These are phyloP conservation scores for Drosophila subpulchrella DNA, from an alignment of 1,140 invertebrate genomes.

Conservation along the genomic window DNA sequence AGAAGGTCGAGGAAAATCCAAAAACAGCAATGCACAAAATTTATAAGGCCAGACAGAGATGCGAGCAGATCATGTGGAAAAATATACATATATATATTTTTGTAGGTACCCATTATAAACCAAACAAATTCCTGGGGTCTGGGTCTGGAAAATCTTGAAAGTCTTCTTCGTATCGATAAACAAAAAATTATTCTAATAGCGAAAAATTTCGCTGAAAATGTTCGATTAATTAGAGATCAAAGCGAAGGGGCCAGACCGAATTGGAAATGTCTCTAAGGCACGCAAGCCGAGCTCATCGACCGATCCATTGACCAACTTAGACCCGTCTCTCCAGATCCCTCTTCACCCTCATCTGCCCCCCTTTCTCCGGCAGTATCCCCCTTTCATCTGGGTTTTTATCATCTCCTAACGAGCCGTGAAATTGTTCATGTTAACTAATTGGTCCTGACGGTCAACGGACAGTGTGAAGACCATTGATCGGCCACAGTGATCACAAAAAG, in stretches of 20 bases:
- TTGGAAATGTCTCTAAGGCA: constrained; percentile 2
- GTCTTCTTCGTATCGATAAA: constrained; percentile 23
- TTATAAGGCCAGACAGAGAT: constrained; percentile 6
- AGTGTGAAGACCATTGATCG: constrained; percentile 25
- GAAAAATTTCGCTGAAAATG: constrained; percentile 19
- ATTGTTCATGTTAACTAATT: constrained; percentile 37
- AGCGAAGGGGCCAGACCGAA: neutral
- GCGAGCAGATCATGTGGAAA: constrained; percentile 27
- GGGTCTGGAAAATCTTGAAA: constrained; percentile 25
- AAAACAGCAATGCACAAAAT: constrained; percentile 13
- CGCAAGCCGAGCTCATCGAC: constrained; percentile 12
- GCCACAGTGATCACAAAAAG: neutral
- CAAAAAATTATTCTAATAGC: constrained; percentile 15
- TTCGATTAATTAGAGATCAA: constrained; percentile 14
- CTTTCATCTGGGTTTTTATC: constrained; percentile 11
- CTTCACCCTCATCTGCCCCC: neutral
- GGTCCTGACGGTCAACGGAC: constrained; percentile 40
- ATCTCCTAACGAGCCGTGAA: constrained; percentile 31
- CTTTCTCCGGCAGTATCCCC: neutral
- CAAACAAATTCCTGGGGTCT: constrained; percentile 14
- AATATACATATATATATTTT: neutral
- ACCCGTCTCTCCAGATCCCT: constrained; percentile 3
- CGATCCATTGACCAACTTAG: constrained; percentile 25
- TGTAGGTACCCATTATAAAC: neutral
- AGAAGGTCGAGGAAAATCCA: constrained; percentile 46